phyloP scores from a whole-genome alignment of 2,113 vertebrate species.

The Chaenogobius annularis region DNA sequence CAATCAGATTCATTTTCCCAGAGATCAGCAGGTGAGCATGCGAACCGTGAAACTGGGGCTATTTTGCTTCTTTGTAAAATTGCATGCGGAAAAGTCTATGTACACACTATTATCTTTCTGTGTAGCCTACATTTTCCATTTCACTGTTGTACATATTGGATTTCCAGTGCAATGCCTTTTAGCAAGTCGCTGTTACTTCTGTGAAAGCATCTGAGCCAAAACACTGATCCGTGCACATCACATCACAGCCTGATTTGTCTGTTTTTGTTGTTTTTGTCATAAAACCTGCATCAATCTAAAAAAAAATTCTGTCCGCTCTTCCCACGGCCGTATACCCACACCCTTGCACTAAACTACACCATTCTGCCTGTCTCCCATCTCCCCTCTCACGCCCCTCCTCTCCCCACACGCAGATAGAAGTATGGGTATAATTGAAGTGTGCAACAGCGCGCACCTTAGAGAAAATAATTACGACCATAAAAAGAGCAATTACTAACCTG shows the following conservation, averaged over 20 bases:
- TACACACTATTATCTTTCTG: background rate
- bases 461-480: conserved; percentile 84
- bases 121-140: background rate
- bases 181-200: conserved; percentile 10
- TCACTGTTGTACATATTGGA: conserved; percentile 24
- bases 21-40: no score
- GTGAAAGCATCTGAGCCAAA: conserved; percentile 14
- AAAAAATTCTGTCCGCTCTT: conserved; percentile 25
- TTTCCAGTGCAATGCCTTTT: conserved; percentile 45
- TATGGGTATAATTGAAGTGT: conserved; percentile 81
- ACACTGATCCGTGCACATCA: conserved; percentile 9
- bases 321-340: conserved; percentile 12
- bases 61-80: background rate
- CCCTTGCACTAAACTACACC: conserved; percentile 30
- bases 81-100: background rate
- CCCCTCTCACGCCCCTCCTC: conserved; percentile 52
- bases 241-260: conserved; percentile 32
- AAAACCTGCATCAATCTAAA: conserved; percentile 49
- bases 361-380: conserved; percentile 52
- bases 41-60: no score
- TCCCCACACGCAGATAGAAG: conserved; percentile 66
- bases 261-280: conserved; percentile 42
- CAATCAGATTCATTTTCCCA: no score
- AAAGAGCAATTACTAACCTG: conserved; percentile 85
- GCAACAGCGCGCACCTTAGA: conserved; percentile 80